A percentile compares a stretch with the other conserved stretches of the same genome.
Conservation (phyloP, 2,797 vertebrate species). For the Cossypha heuglini region DNA sequence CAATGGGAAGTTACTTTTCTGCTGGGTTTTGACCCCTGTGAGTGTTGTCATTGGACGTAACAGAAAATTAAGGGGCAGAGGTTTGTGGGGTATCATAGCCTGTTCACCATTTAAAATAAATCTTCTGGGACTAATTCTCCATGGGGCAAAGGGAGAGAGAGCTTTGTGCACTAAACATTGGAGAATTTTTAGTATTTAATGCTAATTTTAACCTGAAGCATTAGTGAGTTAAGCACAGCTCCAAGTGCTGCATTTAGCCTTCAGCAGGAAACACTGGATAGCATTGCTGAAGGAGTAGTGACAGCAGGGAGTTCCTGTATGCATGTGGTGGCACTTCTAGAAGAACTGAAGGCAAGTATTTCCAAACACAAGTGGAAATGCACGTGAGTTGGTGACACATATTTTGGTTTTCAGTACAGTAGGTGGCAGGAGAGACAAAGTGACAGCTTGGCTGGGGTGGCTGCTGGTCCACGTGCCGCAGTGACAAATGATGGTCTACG, state of each 20-base stretch:
- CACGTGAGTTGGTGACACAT: rapidly evolving
- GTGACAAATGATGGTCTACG: neutral
- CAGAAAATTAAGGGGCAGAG: neutral
- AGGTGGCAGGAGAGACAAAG: conserved; percentile 1
- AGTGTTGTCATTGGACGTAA: neutral
- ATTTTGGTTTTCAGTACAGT: conserved; percentile 32
- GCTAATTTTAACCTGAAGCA: neutral
- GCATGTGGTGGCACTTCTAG: neutral
- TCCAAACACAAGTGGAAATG: neutral
- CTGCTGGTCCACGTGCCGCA: neutral
- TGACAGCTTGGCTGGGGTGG: neutral
- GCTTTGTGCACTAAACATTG: neutral
- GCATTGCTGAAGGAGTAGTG: neutral
- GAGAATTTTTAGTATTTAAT: neutral
- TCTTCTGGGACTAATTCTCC: neutral
- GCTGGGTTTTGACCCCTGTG: neutral
- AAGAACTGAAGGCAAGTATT: neutral
- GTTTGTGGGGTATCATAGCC: neutral
- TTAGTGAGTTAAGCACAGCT: neutral
- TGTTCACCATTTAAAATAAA: neutral
- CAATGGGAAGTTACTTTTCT: conserved; percentile 11
- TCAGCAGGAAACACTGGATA: neutral
- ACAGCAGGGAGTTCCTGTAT: neutral
- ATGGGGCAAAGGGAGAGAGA: neutral
- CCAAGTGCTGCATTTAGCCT: neutral